Evolutionary conservation across 2,797 vertebrate species (phyloP).

Genomic region (Aeoliscus strigatus): DNA sequence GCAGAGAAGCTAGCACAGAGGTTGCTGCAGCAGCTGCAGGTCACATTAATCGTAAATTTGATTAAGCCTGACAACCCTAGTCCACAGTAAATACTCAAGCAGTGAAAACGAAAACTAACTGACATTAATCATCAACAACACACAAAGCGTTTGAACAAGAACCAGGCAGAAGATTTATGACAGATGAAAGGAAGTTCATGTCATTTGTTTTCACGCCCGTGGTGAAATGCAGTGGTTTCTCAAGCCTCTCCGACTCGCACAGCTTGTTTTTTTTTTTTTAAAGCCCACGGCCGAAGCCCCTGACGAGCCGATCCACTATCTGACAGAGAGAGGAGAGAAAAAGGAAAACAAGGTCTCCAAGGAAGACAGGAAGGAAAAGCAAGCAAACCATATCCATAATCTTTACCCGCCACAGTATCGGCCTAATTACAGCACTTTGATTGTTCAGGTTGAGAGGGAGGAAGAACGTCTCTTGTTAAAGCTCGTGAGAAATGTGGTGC

Average conservation of each 20-base stretch:
- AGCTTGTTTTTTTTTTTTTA: slow-evolving; percentile 50
- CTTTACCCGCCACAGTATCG: slow-evolving; percentile 39
- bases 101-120: no score
- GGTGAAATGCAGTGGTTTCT: slow-evolving; percentile 49
- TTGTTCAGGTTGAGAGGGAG: slow-evolving; percentile 9
- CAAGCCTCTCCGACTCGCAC: slow-evolving; percentile 46
- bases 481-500: no score
- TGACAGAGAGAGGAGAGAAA: slow-evolving; percentile 39
- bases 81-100: no score
- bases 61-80: no score
- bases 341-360: slow-evolving; percentile 37
- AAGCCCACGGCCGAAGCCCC: slow-evolving; percentile 46
- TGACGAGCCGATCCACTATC: slow-evolving; percentile 49
- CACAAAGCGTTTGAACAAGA: slow-evolving; percentile 8
- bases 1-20: no score
- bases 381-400: slow-evolving; percentile 47
- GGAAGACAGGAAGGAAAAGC: slow-evolving; percentile 28
- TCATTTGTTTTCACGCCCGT: slow-evolving; percentile 50
- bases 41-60: no score
- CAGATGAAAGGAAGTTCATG: slow-evolving; percentile 54
- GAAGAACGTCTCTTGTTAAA: no score
- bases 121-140: slow-evolving; percentile 24
- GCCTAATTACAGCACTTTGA: slow-evolving; percentile 40
- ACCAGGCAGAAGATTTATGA: slow-evolving; percentile 32
- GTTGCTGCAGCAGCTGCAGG: no score